A percentile compares a stretch with the other conserved stretches of the same genome.
Conservation (phyloP, 2,888 invertebrate species). For the Drosophila atroscutellata region DNA sequence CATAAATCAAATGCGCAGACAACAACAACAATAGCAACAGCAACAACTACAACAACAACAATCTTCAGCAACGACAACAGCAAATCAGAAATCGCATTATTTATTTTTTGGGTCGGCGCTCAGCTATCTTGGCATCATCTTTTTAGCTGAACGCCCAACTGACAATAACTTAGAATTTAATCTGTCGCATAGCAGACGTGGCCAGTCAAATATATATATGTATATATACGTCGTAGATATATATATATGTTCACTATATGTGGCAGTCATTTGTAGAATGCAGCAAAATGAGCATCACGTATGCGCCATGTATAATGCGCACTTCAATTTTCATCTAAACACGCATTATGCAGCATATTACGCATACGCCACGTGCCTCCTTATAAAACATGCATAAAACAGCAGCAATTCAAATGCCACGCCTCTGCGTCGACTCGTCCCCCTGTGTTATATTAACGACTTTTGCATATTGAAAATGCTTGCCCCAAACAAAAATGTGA, state of each 20-base stretch:
- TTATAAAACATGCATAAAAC: slow-evolving; percentile 36
- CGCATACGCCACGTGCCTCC: slow-evolving; percentile 68
- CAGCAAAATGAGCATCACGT: slow-evolving; percentile 67
- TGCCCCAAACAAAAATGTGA: slow-evolving; percentile 68
- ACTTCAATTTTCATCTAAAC: slow-evolving; percentile 77
- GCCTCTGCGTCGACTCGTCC: slow-evolving; percentile 17
- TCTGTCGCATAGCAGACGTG: slow-evolving; percentile 60
- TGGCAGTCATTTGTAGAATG: slow-evolving; percentile 58
- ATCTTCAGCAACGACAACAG: slow-evolving; percentile 5
- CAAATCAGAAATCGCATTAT: slow-evolving; percentile 48
- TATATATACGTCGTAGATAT: background rate
- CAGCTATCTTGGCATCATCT: slow-evolving; percentile 30
- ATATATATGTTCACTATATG: background rate
- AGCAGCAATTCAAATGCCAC: slow-evolving; percentile 60
- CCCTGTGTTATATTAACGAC: slow-evolving; percentile 69
- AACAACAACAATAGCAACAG: slow-evolving; percentile 10
- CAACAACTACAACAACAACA: slow-evolving; percentile 12
- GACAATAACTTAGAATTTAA: slow-evolving; percentile 59
- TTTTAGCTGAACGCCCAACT: slow-evolving; percentile 36
- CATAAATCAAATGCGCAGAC: slow-evolving; percentile 44
- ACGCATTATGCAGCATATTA: slow-evolving; percentile 80
- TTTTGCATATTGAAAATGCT: slow-evolving; percentile 79
- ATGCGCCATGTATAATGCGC: slow-evolving; percentile 75
- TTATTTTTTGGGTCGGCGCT: slow-evolving; percentile 34
- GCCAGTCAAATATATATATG: slow-evolving; percentile 21